A percentile compares a stretch with the other conserved stretches of the same genome.
Evolutionary conservation across 92 coral and sea anemone genomes (phyloP).

Genomic region (Zoanthus sociatus): DNA sequence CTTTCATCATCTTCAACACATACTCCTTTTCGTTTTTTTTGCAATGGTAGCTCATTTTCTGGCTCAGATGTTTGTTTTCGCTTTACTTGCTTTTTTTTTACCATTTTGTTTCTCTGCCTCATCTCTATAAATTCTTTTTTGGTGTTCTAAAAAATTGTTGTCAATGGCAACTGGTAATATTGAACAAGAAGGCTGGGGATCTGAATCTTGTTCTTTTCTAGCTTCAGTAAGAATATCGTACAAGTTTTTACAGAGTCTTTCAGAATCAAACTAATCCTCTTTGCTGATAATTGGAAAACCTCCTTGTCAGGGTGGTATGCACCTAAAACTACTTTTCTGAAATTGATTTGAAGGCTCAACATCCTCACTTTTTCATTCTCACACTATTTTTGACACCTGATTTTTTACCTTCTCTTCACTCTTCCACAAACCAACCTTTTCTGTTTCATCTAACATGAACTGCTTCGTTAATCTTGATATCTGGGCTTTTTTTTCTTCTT

Average conservation of each 20-base stretch:
- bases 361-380: conserved; percentile 7
- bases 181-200: neutral
- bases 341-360: conserved; percentile 30
- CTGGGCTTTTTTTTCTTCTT: conserved; percentile 15
- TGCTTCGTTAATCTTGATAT: neutral
- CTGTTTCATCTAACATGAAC: conserved; percentile 6
- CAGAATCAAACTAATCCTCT: conserved; percentile 8
- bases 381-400: neutral
- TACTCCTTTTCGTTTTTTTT: neutral
- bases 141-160: conserved; percentile 23
- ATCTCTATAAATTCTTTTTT: conserved; percentile 23
- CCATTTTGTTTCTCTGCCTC: conserved; percentile 14
- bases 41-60: neutral
- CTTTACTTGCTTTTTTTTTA: conserved; percentile 1
- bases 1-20: neutral
- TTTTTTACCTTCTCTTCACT: neutral
- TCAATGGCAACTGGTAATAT: conserved; percentile 19
- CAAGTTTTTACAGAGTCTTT: conserved; percentile 15
- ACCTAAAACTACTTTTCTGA: conserved; percentile 28
- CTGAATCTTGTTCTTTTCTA: conserved; percentile 20
- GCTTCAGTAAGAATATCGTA: conserved; percentile 29
- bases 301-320: conserved; percentile 40
- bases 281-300: conserved; percentile 20
- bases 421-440: neutral
- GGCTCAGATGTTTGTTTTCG: neutral